Evolutionary conservation across 2,113 vertebrate species (phyloP), one percentile per base, ranked within the genome.

Genomic region (Pelecanus crispus): DNA sequence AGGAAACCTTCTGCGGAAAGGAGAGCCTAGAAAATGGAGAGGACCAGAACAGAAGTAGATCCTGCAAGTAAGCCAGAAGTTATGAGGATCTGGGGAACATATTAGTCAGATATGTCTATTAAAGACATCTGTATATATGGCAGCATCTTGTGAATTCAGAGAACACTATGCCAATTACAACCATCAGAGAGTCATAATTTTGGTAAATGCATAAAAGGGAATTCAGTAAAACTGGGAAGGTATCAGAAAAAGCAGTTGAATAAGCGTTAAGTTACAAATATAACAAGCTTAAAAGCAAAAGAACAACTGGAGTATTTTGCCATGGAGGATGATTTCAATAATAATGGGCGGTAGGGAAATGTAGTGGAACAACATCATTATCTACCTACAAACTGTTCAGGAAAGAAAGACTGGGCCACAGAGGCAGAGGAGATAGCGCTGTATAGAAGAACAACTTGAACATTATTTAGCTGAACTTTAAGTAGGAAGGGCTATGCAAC

Each of bases 81-180:
- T 96, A 94, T 1, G 71, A 94, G 95, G 1, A 19, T 81, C 81
- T 90, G 81, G 95, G 95, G 92, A 94, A 82, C 84, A 13, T 91
- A 95, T 94, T 96, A 96, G 95, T 95, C 77, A 92, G 91, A 96
- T 87, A 92, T 25, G 66, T 85, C 95, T 95, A 90, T 97, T 97
- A 94, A 97, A 97, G 86, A 96, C 92, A 91, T 92, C 74, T 86
- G 95, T 91, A 92, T 91, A 83, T 95, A 93, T 96, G 93, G 93
- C 96, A 96, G 90, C 34, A 4, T 92, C 81, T 80, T 92, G 66
- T 95, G 78, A 92, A 96, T 95, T 91, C 66, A 77, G 84, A 80
- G 89, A 94, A 77, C 55, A 18, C 3, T 5, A 73, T 96, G 95
- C 95, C 95, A 95, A 62, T 87, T 96, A 28, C 1, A 1, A 85